These are phyloP conservation scores for Poecile montanus DNA, from an alignment of 2,797 vertebrate genomes.

Conservation along the genomic window DNA sequence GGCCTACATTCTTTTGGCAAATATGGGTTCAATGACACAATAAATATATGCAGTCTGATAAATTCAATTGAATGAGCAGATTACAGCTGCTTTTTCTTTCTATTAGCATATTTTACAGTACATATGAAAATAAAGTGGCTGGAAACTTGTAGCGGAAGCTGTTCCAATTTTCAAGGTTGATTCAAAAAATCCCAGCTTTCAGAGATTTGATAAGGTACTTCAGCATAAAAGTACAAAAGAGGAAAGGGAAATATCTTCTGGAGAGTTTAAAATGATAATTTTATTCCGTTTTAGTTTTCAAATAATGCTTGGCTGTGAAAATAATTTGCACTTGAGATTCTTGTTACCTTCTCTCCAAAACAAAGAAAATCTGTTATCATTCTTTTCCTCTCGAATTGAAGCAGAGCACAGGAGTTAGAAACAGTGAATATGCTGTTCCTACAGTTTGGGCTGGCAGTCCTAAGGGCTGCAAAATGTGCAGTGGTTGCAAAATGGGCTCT, in stretches of 20 bases:
- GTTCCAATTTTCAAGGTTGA: not conserved
- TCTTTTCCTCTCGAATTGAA: not conserved
- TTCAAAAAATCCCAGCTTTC: not conserved
- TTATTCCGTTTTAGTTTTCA: not conserved
- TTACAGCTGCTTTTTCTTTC: not conserved
- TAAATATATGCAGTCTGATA: not conserved
- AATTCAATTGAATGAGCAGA: not conserved
- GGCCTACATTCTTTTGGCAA: not conserved
- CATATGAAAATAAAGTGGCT: not conserved
- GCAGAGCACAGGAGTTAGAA: not conserved
- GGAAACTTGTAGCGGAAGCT: not conserved
- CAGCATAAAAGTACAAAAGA: not conserved
- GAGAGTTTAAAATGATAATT: not conserved
- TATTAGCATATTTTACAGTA: not conserved
- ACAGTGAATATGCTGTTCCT: not conserved
- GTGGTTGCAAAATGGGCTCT: not conserved
- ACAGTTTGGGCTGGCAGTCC: not conserved
- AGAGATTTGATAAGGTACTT: not conserved
- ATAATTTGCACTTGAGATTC: not conserved
- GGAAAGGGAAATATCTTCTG: not conserved
- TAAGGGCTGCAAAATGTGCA: conserved; percentile 5
- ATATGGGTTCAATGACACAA: not conserved
- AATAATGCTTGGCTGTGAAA: not conserved
- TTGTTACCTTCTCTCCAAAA: not conserved
- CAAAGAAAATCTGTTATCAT: not conserved